phyloP scores from a whole-genome alignment of 2,797 vertebrate species.

The Sebastes oblongus region DNA sequence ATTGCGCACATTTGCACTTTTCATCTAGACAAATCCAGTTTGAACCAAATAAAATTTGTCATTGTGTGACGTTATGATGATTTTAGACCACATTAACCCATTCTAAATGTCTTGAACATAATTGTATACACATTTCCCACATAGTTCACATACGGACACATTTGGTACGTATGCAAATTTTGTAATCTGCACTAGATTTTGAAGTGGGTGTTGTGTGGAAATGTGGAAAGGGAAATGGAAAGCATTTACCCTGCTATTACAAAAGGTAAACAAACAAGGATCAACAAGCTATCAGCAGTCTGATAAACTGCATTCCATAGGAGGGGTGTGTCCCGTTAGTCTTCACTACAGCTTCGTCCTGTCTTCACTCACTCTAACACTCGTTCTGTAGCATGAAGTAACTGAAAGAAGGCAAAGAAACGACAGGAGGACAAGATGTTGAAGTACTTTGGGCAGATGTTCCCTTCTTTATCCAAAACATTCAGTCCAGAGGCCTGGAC shows the following conservation, averaged over 20 bases:
- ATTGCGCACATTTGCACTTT: constrained; percentile 15
- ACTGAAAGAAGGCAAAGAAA: neutral
- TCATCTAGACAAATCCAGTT: neutral
- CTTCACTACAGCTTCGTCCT: neutral
- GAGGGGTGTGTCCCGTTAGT: constrained; percentile 20
- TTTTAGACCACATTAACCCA: neutral
- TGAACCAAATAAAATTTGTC: neutral
- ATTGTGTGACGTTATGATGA: neutral
- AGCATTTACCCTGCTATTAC: neutral
- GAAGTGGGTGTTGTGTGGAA: constrained; percentile 1
- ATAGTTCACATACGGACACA: neutral
- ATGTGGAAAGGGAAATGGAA: neutral
- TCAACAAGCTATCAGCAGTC: constrained; percentile 39
- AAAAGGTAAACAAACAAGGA: constrained; percentile 48
- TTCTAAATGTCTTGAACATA: neutral
- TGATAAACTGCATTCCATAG: constrained; percentile 57
- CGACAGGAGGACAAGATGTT: neutral
- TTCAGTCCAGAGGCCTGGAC: neutral
- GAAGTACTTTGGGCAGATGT: neutral
- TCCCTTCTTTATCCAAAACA: neutral
- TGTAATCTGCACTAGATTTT: neutral
- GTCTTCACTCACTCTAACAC: neutral
- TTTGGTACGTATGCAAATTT: neutral
- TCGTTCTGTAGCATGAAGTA: neutral
- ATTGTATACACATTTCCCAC: neutral